phyloP scores from a whole-genome alignment of 2,113 vertebrate genomes.

The Siniperca knerii region DNA sequence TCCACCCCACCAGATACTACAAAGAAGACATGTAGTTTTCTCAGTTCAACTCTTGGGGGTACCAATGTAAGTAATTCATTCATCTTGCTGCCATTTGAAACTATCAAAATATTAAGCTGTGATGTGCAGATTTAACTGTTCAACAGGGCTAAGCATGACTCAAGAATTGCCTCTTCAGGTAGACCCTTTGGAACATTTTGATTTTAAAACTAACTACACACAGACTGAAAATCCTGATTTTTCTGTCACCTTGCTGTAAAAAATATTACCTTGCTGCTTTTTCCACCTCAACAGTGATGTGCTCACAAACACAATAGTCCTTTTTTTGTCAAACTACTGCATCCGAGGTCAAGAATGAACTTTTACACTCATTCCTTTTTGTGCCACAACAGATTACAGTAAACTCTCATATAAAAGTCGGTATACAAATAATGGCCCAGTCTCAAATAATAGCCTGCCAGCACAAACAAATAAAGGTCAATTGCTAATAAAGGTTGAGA shows the following conservation, averaged over 20 bases:
- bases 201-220: not conserved
- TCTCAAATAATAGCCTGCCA: no score
- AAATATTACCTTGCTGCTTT: not conserved
- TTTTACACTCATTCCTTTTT: not conserved
- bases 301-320: not conserved
- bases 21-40: not conserved
- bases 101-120: not conserved
- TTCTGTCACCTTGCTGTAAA: not conserved
- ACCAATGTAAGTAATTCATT: not conserved
- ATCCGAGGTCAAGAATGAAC: not conserved
- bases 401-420: not conserved
- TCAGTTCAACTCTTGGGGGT: not conserved
- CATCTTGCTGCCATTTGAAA: not conserved
- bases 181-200: not conserved
- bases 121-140: not conserved
- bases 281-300: not conserved
- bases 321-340: not conserved
- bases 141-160: not conserved
- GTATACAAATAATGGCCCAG: no score
- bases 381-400: not conserved
- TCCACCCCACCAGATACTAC: not conserved
- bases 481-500: no score
- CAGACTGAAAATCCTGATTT: not conserved
- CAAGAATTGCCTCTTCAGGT: not conserved
- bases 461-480: no score